These are phyloP conservation scores for Barbus barbus DNA, from an alignment of 2,113 vertebrate genomes.

Conservation along the genomic window DNA sequence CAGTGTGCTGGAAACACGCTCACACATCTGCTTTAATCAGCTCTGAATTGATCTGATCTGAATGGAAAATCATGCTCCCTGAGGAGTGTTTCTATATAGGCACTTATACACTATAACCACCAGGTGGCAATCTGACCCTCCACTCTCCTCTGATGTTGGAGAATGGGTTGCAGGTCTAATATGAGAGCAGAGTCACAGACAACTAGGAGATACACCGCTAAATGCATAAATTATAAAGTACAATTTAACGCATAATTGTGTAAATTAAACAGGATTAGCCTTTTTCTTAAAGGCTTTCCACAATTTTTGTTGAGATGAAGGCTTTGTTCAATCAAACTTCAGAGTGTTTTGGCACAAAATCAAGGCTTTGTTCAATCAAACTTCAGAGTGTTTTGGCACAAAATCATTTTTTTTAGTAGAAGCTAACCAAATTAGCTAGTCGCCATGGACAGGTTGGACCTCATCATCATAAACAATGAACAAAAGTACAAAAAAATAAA, in stretches of 20 bases:
- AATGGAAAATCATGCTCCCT: slow-evolving; percentile 48
- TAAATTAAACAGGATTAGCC: background rate
- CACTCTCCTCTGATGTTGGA: background rate
- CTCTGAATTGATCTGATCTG: slow-evolving; percentile 36
- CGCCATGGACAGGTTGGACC: background rate
- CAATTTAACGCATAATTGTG: background rate
- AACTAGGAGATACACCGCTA: background rate
- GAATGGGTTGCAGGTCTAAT: background rate
- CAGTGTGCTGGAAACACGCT: slow-evolving; percentile 35
- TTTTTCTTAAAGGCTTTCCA: background rate
- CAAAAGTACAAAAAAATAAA: background rate
- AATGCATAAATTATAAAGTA: too few relatives aligned
- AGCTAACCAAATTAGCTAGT: background rate
- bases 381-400: background rate
- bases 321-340: background rate
- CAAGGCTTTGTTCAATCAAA: background rate
- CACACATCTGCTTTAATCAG: slow-evolving; percentile 56
- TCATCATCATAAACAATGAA: background rate
- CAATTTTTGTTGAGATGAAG: background rate
- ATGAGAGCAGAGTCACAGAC: background rate
- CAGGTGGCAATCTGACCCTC: slow-evolving; percentile 46
- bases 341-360: background rate
- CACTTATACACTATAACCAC: slow-evolving; percentile 49
- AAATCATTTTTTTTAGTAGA: background rate
- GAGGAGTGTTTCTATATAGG: slow-evolving; percentile 44